A percentile compares a stretch with the other conserved stretches of the same genome.
Evolutionary conservation across 2,888 invertebrate species (phyloP).

Genomic region (Limnephilus rhombicus): DNA sequence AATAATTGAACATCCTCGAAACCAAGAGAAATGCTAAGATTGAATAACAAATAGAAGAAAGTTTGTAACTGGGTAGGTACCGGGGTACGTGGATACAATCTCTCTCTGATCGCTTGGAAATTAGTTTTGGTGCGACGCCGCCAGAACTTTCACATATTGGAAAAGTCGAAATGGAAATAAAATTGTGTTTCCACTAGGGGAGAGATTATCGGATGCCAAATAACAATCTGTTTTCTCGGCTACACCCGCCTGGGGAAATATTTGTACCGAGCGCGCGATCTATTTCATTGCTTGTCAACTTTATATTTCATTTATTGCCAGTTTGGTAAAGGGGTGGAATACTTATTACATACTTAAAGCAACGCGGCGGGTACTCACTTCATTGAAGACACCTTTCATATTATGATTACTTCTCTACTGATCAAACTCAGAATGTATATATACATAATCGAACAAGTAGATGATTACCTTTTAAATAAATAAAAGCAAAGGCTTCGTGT

Average conservation of each 20-base stretch:
- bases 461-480: background rate
- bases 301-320: slow-evolving; percentile 8
- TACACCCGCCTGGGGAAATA: slow-evolving; percentile 36
- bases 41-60: slow-evolving; percentile 1
- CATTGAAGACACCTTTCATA: background rate
- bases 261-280: slow-evolving; percentile 28
- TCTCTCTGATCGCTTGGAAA: slow-evolving; percentile 64
- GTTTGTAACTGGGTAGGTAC: background rate
- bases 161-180: slow-evolving; percentile 64
- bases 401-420: background rate
- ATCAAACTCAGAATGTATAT: background rate
- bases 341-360: background rate
- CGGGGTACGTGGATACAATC: slow-evolving; percentile 10
- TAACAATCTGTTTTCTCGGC: slow-evolving; percentile 63
- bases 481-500: background rate
- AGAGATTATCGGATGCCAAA: slow-evolving; percentile 58
- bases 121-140: slow-evolving; percentile 57
- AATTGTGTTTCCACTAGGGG: slow-evolving; percentile 59
- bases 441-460: background rate
- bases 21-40: background rate
- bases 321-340: background rate
- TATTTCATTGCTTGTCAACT: background rate
- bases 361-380: background rate
- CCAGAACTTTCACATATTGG: slow-evolving; percentile 62
- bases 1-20: background rate